Evolutionary conservation across 2,113 vertebrate genomes (phyloP).

Genomic region (Poecilia latipinna): DNA sequence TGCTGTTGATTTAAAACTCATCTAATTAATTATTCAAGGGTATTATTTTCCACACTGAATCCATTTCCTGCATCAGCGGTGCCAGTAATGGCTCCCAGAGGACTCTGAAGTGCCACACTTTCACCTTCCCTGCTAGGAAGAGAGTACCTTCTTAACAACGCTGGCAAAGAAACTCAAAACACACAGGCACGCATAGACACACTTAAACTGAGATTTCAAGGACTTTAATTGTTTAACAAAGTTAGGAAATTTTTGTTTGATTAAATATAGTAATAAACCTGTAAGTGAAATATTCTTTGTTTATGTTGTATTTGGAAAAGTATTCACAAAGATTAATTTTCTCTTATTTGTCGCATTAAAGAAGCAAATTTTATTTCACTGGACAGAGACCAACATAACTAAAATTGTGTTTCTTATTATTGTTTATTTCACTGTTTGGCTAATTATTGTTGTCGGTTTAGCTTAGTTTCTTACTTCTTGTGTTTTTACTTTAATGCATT

Average conservation of each 20-base stretch:
- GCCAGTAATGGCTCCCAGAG: conserved; percentile 80
- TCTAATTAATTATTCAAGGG: conserved; percentile 82
- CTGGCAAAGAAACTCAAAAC: conserved; percentile 27
- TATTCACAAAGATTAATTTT: not conserved
- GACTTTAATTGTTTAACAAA: conserved; percentile 43
- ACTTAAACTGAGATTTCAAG: conserved; percentile 47
- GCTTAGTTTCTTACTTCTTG: not conserved
- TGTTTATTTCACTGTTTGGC: not conserved
- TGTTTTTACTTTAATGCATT: no score
- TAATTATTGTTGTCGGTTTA: not conserved
- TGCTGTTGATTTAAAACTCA: conserved; percentile 77
- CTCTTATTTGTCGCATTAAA: not conserved
- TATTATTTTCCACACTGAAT: conserved; percentile 82
- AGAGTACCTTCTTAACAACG: conserved; percentile 48
- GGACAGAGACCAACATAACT: not conserved
- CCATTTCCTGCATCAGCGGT: conserved; percentile 82
- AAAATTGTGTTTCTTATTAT: not conserved
- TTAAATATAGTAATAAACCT: not conserved
- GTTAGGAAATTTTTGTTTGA: conserved; percentile 9
- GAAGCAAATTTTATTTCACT: not conserved
- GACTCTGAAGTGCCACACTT: conserved; percentile 59
- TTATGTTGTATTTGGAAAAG: not conserved
- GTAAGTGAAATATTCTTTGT: not conserved
- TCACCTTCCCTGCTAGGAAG: conserved; percentile 64
- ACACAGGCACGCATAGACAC: conserved; percentile 12